phyloP scores from a whole-genome alignment of 2,888 invertebrate species.

The Trichogramma dendrolimi region DNA sequence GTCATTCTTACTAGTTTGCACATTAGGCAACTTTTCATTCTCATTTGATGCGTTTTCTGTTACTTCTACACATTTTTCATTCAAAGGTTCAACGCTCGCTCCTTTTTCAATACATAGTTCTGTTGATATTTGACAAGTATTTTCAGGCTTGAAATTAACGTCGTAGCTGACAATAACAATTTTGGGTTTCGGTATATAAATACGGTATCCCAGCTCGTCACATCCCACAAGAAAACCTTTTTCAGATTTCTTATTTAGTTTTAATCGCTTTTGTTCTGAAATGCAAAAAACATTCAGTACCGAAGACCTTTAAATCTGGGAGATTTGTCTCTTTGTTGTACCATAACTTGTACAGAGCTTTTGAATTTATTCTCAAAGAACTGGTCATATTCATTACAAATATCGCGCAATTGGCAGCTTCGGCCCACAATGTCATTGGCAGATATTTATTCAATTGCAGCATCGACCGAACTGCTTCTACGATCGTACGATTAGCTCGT shows the following conservation, averaged over 20 bases:
- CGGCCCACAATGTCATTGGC: conserved; percentile 25
- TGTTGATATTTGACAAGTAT: not conserved
- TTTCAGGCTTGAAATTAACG: conserved; percentile 12
- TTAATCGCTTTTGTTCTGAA: conserved; percentile 15
- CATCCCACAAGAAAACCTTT: conserved; percentile 19
- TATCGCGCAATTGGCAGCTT: conserved; percentile 26
- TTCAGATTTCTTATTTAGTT: conserved; percentile 12
- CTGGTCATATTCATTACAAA: conserved; percentile 27
- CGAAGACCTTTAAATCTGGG: conserved; percentile 26
- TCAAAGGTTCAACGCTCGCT: not conserved
- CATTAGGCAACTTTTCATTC: not conserved
- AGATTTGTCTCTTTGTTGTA: conserved; percentile 12
- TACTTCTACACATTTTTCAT: not conserved
- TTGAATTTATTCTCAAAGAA: conserved; percentile 11
- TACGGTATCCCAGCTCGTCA: conserved; percentile 12
- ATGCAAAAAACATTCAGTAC: conserved; percentile 25
- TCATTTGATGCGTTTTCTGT: not conserved
- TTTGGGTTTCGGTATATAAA: conserved; percentile 10
- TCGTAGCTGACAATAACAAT: conserved; percentile 13
- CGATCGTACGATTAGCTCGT: conserved; percentile 24
- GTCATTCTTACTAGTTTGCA: no score
- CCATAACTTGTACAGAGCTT: conserved; percentile 28
- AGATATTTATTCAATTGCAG: conserved; percentile 27
- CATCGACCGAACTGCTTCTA: conserved; percentile 27
- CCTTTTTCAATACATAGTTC: not conserved